Conservation (phyloP, 2,888 invertebrate genomes). For the Xestia c-nigrum region DNA sequence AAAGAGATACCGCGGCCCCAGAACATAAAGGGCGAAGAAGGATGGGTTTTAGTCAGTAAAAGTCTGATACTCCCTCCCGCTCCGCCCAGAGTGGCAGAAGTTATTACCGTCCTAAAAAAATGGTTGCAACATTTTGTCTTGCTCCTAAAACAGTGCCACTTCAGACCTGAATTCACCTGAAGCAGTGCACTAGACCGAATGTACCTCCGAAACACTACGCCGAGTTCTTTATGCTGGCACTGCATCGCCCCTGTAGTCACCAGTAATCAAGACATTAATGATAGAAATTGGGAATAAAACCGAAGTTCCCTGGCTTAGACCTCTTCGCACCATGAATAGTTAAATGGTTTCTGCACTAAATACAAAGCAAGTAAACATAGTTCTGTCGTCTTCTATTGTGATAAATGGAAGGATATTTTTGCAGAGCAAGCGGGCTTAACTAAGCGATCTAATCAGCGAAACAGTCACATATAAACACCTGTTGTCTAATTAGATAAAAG, state of each 20-base stretch:
- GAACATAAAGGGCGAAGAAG: too few relatives aligned
- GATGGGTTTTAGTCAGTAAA: too few relatives aligned
- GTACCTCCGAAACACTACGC: neutral
- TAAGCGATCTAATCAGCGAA: too few relatives aligned
- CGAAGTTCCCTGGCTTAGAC: neutral
- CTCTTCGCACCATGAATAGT: neutral
- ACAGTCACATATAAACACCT: neutral
- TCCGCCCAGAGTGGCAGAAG: too few relatives aligned
- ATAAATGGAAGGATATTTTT: neutral
- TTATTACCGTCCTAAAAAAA: too few relatives aligned
- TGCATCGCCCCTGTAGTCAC: neutral
- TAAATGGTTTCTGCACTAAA: neutral
- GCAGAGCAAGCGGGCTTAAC: too few relatives aligned
- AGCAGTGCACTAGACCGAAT: neutral
- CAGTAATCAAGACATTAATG: neutral
- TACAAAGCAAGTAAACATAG: neutral
- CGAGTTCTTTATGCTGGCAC: neutral
- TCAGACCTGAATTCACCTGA: neutral
- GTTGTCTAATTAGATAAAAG: neutral
- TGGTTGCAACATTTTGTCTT: neutral
- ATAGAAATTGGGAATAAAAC: neutral
- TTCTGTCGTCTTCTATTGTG: neutral
- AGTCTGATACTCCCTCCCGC: too few relatives aligned
- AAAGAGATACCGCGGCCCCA: too few relatives aligned
- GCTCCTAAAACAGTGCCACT: neutral